Conservation (phyloP, 1,140 invertebrate species). For the Pogonus chalceus region DNA sequence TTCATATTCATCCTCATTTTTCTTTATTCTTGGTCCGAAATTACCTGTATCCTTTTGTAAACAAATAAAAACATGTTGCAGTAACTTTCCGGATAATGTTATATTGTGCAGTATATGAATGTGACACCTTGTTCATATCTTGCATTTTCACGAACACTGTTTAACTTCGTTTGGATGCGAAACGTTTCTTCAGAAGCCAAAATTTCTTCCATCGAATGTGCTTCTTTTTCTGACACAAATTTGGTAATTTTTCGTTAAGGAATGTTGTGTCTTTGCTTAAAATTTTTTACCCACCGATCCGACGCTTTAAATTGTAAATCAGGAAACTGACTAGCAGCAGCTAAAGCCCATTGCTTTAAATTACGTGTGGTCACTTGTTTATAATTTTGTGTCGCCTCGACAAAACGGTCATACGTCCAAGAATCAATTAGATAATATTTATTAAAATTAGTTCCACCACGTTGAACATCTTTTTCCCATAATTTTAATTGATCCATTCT, state of each 20-base stretch:
- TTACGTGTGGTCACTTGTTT: constrained; percentile 19
- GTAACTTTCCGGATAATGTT: constrained; percentile 15
- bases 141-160: constrained; percentile 4
- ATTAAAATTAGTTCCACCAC: constrained; percentile 16
- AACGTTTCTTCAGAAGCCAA: constrained; percentile 12
- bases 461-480: constrained; percentile 14
- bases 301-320: constrained; percentile 18
- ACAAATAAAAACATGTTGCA: constrained; percentile 14
- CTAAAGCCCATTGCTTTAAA: constrained; percentile 18
- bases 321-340: constrained; percentile 17
- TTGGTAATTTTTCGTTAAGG: constrained; percentile 20
- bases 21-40: constrained; percentile 17
- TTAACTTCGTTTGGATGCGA: constrained; percentile 1
- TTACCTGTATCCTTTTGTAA: constrained; percentile 10
- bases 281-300: constrained; percentile 14
- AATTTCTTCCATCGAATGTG: constrained; percentile 14
- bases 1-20: constrained; percentile 10
- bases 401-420: constrained; percentile 18
- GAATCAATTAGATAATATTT: constrained; percentile 17
- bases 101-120: constrained; percentile 11
- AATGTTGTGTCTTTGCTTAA: constrained; percentile 19
- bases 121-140: constrained; percentile 8
- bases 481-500: constrained; percentile 11
- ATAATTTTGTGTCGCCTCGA: constrained; percentile 14
- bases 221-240: constrained; percentile 18